Conservation (phyloP, 2,797 vertebrate species). For the Typhlichthys eigenmanni region DNA sequence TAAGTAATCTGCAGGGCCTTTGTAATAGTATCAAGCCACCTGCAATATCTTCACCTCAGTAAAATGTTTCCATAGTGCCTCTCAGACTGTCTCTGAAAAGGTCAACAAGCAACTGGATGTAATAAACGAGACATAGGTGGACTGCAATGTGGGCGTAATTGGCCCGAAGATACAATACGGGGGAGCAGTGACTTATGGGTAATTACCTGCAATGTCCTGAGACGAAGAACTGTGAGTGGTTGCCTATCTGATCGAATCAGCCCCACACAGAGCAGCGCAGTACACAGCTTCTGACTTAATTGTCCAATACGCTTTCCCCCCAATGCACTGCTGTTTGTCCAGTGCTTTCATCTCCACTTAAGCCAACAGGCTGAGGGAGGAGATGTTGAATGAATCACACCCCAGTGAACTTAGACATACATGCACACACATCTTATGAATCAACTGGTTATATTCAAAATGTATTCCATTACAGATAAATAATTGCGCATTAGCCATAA, state of each 20-base stretch:
- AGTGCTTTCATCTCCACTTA: slow-evolving; percentile 56
- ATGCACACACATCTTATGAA: slow-evolving; percentile 29
- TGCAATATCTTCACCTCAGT: slow-evolving; percentile 38
- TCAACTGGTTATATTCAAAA: slow-evolving; percentile 30
- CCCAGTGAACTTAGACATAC: slow-evolving; percentile 44
- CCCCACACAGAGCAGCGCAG: slow-evolving; percentile 74
- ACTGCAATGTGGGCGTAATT: slow-evolving; percentile 76
- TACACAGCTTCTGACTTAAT: slow-evolving; percentile 76
- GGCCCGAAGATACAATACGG: slow-evolving; percentile 76
- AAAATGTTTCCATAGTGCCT: slow-evolving; percentile 53
- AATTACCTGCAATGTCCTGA: slow-evolving; percentile 84
- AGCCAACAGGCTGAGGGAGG: slow-evolving; percentile 17
- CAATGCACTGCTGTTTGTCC: slow-evolving; percentile 56
- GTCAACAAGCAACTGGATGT: slow-evolving; percentile 77
- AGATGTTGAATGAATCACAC: slow-evolving; percentile 12
- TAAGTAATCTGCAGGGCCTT: neutral
- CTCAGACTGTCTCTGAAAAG: slow-evolving; percentile 68
- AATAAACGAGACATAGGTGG: slow-evolving; percentile 69
- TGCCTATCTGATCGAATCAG: slow-evolving; percentile 79
- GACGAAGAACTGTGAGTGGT: slow-evolving; percentile 74
- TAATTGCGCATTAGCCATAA: neutral
- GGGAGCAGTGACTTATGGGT: slow-evolving; percentile 78
- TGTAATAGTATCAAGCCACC: neutral
- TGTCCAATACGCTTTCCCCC: slow-evolving; percentile 77
- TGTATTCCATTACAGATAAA: neutral